These are phyloP conservation scores for Hermaeophaga mercurialis DNA, from an alignment of 2,888 invertebrate species.

Conservation along the genomic window DNA sequence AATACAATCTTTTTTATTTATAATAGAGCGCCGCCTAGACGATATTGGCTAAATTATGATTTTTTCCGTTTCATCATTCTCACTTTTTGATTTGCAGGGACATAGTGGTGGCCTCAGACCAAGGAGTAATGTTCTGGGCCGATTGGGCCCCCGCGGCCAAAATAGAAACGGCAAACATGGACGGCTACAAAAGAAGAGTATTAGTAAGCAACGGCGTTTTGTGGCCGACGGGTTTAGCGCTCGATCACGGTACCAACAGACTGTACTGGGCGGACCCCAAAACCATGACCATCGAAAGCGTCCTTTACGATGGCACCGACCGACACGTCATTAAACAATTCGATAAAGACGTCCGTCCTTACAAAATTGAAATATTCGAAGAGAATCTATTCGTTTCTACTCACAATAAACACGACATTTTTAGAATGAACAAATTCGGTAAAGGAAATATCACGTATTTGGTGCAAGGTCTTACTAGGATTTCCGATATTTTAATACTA, in stretches of 20 bases:
- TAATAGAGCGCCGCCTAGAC: too few species aligned
- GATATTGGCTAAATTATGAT: too few species aligned
- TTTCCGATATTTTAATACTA: constrained; percentile 70
- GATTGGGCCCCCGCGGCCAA: constrained; percentile 69
- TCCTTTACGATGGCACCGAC: constrained; percentile 71
- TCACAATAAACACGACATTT: constrained; percentile 66
- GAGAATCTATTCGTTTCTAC: constrained; percentile 71
- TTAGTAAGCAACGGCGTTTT: constrained; percentile 67
- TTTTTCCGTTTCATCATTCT: too few species aligned
- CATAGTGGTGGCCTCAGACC: constrained; percentile 70
- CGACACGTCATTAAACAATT: constrained; percentile 66
- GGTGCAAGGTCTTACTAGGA: constrained; percentile 62
- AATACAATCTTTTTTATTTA: too few species aligned
- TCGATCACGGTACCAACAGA: constrained; percentile 74
- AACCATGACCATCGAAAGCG: constrained; percentile 71
- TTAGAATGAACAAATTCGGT: constrained; percentile 71
- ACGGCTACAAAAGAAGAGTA: constrained; percentile 61
- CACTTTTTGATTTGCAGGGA: constrained; percentile 61
- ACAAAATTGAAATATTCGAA: constrained; percentile 76
- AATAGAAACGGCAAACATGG: constrained; percentile 69
- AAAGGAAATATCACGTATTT: constrained; percentile 63
- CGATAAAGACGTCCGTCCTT: constrained; percentile 66
- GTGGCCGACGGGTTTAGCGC: constrained; percentile 77
- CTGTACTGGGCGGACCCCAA: constrained; percentile 88
- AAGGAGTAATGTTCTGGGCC: constrained; percentile 77